Evolutionary conservation across 2,797 vertebrate genomes (phyloP).

Genomic region (Aeoliscus strigatus): DNA sequence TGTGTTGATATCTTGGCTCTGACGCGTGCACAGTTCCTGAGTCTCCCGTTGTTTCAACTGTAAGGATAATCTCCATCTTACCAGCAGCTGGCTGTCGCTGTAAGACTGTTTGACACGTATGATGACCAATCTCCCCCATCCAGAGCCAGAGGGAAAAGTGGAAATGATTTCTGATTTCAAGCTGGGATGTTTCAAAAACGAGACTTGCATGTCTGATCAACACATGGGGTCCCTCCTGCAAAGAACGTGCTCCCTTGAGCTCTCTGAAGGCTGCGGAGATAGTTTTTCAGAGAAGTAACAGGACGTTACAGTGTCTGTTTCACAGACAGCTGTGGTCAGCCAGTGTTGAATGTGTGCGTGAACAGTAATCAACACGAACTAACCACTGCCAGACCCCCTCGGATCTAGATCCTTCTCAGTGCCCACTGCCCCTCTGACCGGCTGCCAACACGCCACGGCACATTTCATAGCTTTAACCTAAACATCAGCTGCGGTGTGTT

Average conservation of each 20-base stretch:
- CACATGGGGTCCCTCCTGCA: too few species aligned
- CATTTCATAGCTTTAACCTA: conserved; percentile 50
- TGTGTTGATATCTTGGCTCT: too few species aligned
- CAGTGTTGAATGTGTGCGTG: conserved; percentile 9
- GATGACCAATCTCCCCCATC: conserved; percentile 39
- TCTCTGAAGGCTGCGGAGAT: too few species aligned
- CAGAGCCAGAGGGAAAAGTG: conserved; percentile 36
- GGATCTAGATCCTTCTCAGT: conserved; percentile 43
- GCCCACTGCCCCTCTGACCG: conserved; percentile 38
- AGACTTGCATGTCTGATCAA: conserved; percentile 20
- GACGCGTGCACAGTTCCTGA: too few species aligned
- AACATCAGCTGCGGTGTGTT: conserved; percentile 33
- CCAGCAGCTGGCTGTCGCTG: conserved; percentile 7
- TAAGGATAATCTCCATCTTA: conserved; percentile 16
- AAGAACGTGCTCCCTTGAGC: too few species aligned
- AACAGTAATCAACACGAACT: conserved; percentile 42
- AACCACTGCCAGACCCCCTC: conserved; percentile 36
- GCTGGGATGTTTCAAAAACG: conserved; percentile 37
- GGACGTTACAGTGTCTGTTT: neutral
- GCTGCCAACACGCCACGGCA: conserved; percentile 37
- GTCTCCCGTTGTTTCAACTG: conserved; percentile 21
- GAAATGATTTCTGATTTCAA: conserved; percentile 51
- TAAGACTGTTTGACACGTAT: conserved; percentile 20
- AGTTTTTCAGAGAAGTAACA: too few species aligned
- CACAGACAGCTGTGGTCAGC: conserved; percentile 1